phyloP scores from a whole-genome alignment of 1,140 invertebrate species.

The Zaprionus kolodkinae region DNA sequence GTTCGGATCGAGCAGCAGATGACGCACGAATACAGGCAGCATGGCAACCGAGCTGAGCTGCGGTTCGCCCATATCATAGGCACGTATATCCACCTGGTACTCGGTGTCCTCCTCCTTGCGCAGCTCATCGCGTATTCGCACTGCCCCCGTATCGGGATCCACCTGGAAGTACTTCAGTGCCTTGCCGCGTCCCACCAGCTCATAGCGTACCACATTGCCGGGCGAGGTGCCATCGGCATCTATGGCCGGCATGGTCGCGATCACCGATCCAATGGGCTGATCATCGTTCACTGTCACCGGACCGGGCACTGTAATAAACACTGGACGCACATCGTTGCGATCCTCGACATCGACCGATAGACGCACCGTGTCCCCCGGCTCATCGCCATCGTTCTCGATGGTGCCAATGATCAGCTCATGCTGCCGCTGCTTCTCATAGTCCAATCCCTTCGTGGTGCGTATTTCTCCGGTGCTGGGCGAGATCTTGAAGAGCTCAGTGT shows the following conservation, averaged over 20 bases:
- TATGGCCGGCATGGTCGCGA: slow-evolving; percentile 91
- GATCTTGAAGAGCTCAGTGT: slow-evolving; percentile 91
- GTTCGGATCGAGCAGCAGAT: slow-evolving; percentile 87
- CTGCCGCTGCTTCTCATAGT: slow-evolving; percentile 90
- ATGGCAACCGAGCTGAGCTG: slow-evolving; percentile 91
- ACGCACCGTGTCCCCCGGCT: slow-evolving; percentile 89
- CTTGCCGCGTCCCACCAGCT: slow-evolving; percentile 92
- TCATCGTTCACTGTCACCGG: slow-evolving; percentile 94
- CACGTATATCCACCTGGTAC: slow-evolving; percentile 93
- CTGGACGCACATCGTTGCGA: slow-evolving; percentile 93
- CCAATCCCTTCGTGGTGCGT: slow-evolving; percentile 89
- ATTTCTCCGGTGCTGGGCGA: slow-evolving; percentile 91
- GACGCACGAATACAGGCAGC: slow-evolving; percentile 92
- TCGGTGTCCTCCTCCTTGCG: slow-evolving; percentile 93
- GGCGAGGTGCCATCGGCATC: slow-evolving; percentile 93
- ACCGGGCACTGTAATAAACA: slow-evolving; percentile 91
- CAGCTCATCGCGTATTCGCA: slow-evolving; percentile 92
- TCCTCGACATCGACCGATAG: slow-evolving; percentile 92
- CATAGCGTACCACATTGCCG: slow-evolving; percentile 92
- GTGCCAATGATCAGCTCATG: slow-evolving; percentile 92
- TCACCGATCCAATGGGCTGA: slow-evolving; percentile 90
- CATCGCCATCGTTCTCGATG: slow-evolving; percentile 90
- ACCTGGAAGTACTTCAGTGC: slow-evolving; percentile 93
- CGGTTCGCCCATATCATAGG: slow-evolving; percentile 94
- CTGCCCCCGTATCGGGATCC: slow-evolving; percentile 91